Evolutionary conservation across 2,113 vertebrate species (phyloP), one percentile per base, ranked within the genome.

Genomic region (Alligator mississippiensis): DNA sequence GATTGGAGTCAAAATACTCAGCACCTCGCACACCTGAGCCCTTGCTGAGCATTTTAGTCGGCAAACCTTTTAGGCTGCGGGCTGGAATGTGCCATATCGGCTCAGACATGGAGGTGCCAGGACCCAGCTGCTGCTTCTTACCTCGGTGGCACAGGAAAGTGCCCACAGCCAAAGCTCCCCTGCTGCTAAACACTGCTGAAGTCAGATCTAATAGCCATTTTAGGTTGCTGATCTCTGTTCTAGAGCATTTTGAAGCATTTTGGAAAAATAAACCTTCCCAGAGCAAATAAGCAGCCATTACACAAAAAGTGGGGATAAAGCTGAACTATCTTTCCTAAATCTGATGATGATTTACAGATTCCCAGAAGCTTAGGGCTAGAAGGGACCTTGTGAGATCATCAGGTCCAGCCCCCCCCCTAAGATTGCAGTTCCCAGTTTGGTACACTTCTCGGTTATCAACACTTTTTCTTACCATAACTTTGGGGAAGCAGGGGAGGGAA

Each of bases 171-270:
- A 84, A 89, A 28, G 5, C 19, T 88, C 12, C 34, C 59, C 8
- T 0, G 1, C 47, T 81, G 9, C 19, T 68, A 24, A 1, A 13
- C 27, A 55, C 17, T 25, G 34, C 28, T 27, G 68, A 79, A 3
- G 5, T 8, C 30, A 93, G 24, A 13, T 55, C 47, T 47, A 47
- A 47, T 9, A 47, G 74, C 64, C 55, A 85, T 87, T 79, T 83
- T 3, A 19, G 25, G 77, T 25, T 77, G 38, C 28, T 75, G 22
- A 21, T 57, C 70, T 83, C 78, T 63, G 30, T 17, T 84, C 34
- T 34, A 81, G 18, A 6, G 54, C 6, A 58, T 66, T 86, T 74
- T 77, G 25, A 3, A 68, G 74, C 16, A 9, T 70, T 82, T 47
- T 86, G 28, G 64, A 90, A 90, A 81, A 61, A 22, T 1, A 3